phyloP scores from a whole-genome alignment of 2,888 invertebrate genomes.

The Epiblema foenella region DNA sequence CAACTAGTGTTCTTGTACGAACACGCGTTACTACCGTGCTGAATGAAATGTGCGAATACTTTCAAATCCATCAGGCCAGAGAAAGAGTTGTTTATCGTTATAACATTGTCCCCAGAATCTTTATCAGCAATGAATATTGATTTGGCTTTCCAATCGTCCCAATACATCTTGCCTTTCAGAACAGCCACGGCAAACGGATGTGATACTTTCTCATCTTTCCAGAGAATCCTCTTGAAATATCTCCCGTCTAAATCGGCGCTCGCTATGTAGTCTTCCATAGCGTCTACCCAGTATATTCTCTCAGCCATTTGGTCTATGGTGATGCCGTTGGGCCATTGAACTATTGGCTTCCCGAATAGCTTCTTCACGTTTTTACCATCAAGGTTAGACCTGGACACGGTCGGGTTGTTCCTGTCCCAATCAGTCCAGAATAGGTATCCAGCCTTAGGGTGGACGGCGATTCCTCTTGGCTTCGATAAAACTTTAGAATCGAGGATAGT shows the following conservation, averaged over 20 bases:
- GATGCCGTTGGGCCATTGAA: slow-evolving; percentile 95
- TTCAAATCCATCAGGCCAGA: slow-evolving; percentile 92
- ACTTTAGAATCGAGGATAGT: slow-evolving; percentile 88
- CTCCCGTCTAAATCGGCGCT: slow-evolving; percentile 90
- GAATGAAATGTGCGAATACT: slow-evolving; percentile 90
- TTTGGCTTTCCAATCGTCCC: slow-evolving; percentile 95
- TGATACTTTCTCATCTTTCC: slow-evolving; percentile 87
- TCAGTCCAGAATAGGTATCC: slow-evolving; percentile 95
- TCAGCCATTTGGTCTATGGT: slow-evolving; percentile 93
- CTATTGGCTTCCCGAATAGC: slow-evolving; percentile 87
- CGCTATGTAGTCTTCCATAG: slow-evolving; percentile 91
- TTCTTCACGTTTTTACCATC: slow-evolving; percentile 89
- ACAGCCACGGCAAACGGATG: slow-evolving; percentile 95
- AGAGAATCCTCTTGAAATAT: slow-evolving; percentile 87
- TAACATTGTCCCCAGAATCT: slow-evolving; percentile 87
- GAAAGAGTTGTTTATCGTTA: slow-evolving; percentile 86
- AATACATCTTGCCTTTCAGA: slow-evolving; percentile 93
- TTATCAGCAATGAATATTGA: slow-evolving; percentile 93
- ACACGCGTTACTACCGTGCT: slow-evolving; percentile 90
- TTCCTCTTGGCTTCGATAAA: slow-evolving; percentile 90
- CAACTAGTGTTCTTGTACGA: slow-evolving; percentile 86
- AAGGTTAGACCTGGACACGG: slow-evolving; percentile 91
- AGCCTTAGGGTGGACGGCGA: slow-evolving; percentile 92
- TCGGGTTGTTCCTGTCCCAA: slow-evolving; percentile 91
- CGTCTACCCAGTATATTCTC: slow-evolving; percentile 95